Conservation (phyloP, 2,888 invertebrate species). For the Drosophila fulvimacula region DNA sequence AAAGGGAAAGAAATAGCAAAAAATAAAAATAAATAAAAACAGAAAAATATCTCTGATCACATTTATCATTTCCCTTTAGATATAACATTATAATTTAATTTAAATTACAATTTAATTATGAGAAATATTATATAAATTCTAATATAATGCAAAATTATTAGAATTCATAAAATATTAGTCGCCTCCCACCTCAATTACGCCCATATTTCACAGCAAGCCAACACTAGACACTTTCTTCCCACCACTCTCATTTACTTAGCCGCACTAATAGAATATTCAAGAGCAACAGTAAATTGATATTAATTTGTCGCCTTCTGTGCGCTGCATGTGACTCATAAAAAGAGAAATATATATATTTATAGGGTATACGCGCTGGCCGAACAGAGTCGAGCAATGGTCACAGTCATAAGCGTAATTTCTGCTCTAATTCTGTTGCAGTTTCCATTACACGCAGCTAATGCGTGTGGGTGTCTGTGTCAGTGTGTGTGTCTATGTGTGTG, state of each 20-base stretch:
- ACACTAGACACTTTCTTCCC: too few relatives aligned
- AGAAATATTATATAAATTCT: too few relatives aligned
- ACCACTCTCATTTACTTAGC: background rate
- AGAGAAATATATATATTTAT: background rate
- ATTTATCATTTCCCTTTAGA: too few relatives aligned
- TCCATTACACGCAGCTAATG: slow-evolving; percentile 45
- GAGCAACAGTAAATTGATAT: background rate
- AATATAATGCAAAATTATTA: too few relatives aligned
- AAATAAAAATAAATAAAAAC: too few relatives aligned
- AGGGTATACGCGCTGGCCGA: slow-evolving; percentile 42
- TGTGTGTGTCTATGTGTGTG: slow-evolving; percentile 1
- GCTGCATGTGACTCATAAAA: background rate
- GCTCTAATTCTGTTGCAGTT: slow-evolving; percentile 67
- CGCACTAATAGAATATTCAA: background rate
- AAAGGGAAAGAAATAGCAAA: too few relatives aligned
- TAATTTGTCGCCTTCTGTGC: background rate
- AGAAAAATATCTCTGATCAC: too few relatives aligned
- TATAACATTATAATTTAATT: too few relatives aligned
- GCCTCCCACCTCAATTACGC: background rate
- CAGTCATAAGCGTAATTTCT: slow-evolving; percentile 67
- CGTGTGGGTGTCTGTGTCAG: slow-evolving; percentile 14
- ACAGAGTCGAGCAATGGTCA: slow-evolving; percentile 28
- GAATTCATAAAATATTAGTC: background rate
- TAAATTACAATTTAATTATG: too few relatives aligned
- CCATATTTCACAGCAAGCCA: background rate